phyloP scores from a whole-genome alignment of 2,888 invertebrate species.

The Rhamnusium bicolor region DNA sequence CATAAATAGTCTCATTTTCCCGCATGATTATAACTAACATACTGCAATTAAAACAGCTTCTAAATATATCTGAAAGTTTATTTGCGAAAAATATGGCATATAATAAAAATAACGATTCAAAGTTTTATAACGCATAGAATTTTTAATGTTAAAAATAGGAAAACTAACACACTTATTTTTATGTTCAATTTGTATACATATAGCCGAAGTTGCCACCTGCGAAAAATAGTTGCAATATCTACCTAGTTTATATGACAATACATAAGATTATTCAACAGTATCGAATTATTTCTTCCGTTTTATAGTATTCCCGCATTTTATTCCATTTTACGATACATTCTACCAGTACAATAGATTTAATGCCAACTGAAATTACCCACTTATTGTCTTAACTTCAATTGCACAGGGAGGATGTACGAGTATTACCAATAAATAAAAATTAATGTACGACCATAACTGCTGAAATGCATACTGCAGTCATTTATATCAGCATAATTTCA shows the following conservation, averaged over 20 bases:
- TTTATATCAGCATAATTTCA: background rate
- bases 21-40: too few species aligned
- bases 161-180: background rate
- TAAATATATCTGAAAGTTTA: too few species aligned
- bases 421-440: slow-evolving; percentile 24
- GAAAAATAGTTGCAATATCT: background rate
- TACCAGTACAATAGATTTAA: slow-evolving; percentile 16
- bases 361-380: background rate
- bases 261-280: slow-evolving; percentile 1
- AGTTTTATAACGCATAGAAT: background rate
- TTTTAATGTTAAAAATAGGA: background rate
- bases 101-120: background rate
- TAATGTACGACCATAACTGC: slow-evolving; percentile 1
- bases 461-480: background rate
- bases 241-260: background rate
- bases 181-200: background rate
- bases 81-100: too few species aligned
- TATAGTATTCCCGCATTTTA: slow-evolving; percentile 3
- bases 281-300: slow-evolving; percentile 16
- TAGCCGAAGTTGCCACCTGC: background rate
- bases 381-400: slow-evolving; percentile 19
- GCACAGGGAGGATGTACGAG: background rate
- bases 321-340: slow-evolving; percentile 20
- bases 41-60: too few species aligned
- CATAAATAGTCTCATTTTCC: too few species aligned